Percentiles rank a stretch among this genome's conserved stretches.
These are phyloP conservation scores for Parnassius glacialis DNA, from an alignment of 2,888 invertebrate genomes.

Conservation along the genomic window DNA sequence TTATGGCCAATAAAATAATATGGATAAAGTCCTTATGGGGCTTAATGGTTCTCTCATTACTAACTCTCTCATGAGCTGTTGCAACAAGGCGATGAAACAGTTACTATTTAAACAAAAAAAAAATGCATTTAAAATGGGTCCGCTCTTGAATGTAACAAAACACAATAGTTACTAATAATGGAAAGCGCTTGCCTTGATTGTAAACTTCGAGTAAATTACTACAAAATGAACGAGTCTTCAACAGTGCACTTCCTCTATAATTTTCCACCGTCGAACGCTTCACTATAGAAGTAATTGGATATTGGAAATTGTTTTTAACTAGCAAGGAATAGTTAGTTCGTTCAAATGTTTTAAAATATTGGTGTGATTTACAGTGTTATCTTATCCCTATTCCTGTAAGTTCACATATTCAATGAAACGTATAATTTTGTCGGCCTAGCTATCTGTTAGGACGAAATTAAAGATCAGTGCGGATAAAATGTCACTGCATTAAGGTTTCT, in stretches of 20 bases:
- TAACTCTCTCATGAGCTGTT: too few species aligned
- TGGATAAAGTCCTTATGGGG: too few species aligned
- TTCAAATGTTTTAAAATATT: constrained; percentile 14
- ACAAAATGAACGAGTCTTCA: constrained; percentile 26
- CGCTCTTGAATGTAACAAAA: not conserved
- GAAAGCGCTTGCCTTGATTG: constrained; percentile 21
- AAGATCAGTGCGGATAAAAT: too few species aligned
- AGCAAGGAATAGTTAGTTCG: constrained; percentile 12
- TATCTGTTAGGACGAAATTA: too few species aligned
- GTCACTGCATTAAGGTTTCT: too few species aligned
- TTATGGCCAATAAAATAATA: too few species aligned
- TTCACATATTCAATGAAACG: not conserved
- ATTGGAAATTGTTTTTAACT: constrained; percentile 28
- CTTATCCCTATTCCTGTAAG: not conserved
- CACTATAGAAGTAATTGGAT: constrained; percentile 26
- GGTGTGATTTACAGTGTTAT: constrained; percentile 7
- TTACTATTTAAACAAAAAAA: too few species aligned
- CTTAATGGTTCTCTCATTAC: too few species aligned
- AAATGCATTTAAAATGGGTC: too few species aligned
- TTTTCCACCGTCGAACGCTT: constrained; percentile 24
- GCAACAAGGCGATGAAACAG: too few species aligned
- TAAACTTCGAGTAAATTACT: constrained; percentile 24
- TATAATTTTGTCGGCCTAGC: not conserved
- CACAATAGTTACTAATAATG: constrained; percentile 16
- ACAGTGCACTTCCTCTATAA: constrained; percentile 25